These are phyloP conservation scores for Danionella dracula DNA, from an alignment of 2,797 vertebrate species.

Conservation along the genomic window DNA sequence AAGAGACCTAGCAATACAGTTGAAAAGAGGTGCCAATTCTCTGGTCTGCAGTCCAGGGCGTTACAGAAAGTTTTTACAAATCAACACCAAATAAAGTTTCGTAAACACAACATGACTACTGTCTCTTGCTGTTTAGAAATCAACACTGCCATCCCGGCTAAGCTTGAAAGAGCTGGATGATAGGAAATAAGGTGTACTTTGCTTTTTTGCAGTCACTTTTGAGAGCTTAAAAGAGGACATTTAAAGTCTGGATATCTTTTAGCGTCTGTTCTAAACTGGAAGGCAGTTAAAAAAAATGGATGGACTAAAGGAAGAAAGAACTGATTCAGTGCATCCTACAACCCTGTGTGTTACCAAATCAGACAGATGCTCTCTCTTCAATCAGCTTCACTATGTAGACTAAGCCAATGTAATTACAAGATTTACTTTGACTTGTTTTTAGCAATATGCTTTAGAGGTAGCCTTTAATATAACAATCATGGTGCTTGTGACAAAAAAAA, in stretches of 20 bases:
- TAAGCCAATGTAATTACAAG: not conserved
- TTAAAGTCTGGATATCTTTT: not conserved
- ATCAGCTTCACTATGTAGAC: not conserved
- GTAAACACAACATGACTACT: too few species aligned
- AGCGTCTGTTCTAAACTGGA: not conserved
- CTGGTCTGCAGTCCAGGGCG: too few species aligned
- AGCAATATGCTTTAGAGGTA: not conserved
- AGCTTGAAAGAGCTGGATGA: too few species aligned
- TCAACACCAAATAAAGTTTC: too few species aligned
- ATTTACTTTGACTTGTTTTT: not conserved
- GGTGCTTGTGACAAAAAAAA: not conserved
- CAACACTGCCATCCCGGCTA: too few species aligned
- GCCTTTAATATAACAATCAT: not conserved
- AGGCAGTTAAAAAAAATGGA: not conserved
- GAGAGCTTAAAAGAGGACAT: not conserved
- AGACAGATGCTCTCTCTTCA: slow-evolving; percentile 15
- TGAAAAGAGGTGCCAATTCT: too few species aligned
- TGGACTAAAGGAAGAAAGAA: not conserved
- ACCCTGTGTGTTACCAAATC: not conserved
- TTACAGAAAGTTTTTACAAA: too few species aligned
- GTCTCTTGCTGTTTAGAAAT: too few species aligned
- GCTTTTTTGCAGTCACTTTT: not conserved
- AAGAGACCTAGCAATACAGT: too few species aligned
- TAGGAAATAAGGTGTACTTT: too few species aligned
- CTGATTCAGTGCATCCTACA: slow-evolving; percentile 1